phyloP scores from a whole-genome alignment of 2,113 vertebrate genomes.

The Connochaetes taurinus region DNA sequence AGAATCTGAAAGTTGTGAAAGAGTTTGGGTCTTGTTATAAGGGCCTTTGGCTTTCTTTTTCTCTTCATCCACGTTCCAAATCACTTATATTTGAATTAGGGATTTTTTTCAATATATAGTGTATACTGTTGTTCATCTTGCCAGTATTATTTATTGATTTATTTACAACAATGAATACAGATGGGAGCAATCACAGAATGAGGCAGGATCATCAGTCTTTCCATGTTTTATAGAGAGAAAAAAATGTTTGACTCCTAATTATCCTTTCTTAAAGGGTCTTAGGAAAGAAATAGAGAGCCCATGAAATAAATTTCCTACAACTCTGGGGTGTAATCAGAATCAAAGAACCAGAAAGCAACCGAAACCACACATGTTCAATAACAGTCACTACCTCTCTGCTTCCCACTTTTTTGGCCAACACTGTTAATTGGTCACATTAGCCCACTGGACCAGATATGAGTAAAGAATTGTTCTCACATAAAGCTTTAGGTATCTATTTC shows the following conservation, averaged over 20 bases:
- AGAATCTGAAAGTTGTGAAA: conserved; percentile 3
- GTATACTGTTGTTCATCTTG: conserved; percentile 56
- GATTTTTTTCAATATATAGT: conserved; percentile 63
- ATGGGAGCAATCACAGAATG: conserved; percentile 1
- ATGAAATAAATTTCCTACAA: neutral
- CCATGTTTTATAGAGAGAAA: neutral
- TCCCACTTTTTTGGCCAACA: neutral
- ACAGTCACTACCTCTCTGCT: fast-evolving
- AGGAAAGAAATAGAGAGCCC: neutral
- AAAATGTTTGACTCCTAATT: neutral
- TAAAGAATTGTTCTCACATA: neutral
- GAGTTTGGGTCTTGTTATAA: conserved; percentile 32
- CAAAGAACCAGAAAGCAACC: neutral
- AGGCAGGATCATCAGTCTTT: neutral
- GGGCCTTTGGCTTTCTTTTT: conserved; percentile 55
- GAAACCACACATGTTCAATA: neutral
- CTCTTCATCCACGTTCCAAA: conserved; percentile 68
- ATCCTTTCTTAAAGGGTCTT: neutral
- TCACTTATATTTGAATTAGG: conserved; percentile 66
- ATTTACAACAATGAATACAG: conserved; percentile 29
- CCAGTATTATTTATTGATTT: conserved; percentile 1
- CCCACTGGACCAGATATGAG: neutral
- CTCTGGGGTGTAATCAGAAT: neutral
- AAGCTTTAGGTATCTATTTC: neutral
- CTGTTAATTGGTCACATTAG: neutral